Percentiles rank a stretch among this genome's conserved stretches.
phyloP scores from a whole-genome alignment of 2,113 vertebrate species.

The Urocynchramus pylzowi region DNA sequence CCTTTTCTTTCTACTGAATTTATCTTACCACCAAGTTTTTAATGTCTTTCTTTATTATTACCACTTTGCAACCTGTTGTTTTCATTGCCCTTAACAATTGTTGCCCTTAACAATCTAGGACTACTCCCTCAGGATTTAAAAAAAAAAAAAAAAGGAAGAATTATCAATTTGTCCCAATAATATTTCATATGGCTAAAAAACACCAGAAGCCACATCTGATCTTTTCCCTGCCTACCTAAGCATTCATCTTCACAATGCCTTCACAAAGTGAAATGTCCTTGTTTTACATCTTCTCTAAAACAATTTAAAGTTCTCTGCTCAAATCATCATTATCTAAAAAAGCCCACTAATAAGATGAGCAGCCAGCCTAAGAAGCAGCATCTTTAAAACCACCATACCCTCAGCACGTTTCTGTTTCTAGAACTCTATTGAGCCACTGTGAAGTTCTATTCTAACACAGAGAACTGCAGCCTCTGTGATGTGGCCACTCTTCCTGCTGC shows the following conservation, averaged over 20 bases:
- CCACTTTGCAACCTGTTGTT: not conserved
- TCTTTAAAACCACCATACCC: not conserved
- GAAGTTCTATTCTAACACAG: not conserved
- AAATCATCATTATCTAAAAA: not conserved
- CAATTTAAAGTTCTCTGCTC: not conserved
- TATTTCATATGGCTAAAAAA: not conserved
- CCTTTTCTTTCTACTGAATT: not conserved
- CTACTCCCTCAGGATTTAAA: not conserved
- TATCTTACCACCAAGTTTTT: not conserved
- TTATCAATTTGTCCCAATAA: not conserved
- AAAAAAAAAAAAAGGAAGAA: not conserved
- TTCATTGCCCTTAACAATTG: not conserved
- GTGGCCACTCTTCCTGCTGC: rapidly evolving
- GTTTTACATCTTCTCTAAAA: not conserved
- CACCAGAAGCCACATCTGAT: not conserved
- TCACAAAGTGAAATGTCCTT: not conserved
- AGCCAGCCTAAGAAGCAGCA: not conserved
- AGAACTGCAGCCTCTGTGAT: not conserved
- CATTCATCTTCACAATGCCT: not conserved
- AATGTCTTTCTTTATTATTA: not conserved
- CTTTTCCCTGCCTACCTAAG: not conserved
- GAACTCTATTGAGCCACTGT: not conserved
- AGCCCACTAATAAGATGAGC: not conserved
- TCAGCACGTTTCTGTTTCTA: not conserved
- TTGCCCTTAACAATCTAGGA: not conserved